Evolutionary conservation across 1,140 invertebrate genomes (phyloP).

Genomic region (Trypoxylus dichotomus): DNA sequence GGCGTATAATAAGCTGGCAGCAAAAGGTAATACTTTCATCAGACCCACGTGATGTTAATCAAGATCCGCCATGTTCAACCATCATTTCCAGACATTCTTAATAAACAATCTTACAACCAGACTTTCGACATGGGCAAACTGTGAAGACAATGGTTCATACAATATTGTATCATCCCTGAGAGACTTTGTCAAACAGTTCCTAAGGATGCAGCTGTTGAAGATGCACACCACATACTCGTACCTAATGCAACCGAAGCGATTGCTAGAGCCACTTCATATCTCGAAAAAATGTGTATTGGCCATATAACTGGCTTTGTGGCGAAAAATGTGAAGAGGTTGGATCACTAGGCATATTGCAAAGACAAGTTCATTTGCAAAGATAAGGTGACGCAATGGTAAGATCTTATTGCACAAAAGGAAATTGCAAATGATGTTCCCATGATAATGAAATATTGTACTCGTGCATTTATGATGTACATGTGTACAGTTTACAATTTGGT

Average conservation of each 20-base stretch:
- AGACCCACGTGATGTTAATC: conserved; percentile 35
- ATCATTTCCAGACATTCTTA: too few species aligned
- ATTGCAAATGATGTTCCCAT: not conserved
- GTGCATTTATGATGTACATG: not conserved
- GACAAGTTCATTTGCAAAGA: not conserved
- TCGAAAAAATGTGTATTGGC: not conserved
- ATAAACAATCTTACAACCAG: too few species aligned
- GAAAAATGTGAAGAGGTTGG: not conserved
- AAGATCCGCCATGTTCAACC: too few species aligned
- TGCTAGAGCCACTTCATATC: not conserved
- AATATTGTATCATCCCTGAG: not conserved
- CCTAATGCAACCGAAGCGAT: not conserved
- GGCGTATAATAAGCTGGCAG: not conserved
- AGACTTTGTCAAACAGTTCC: not conserved
- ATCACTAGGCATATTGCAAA: not conserved
- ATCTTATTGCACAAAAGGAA: not conserved
- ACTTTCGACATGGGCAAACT: too few species aligned
- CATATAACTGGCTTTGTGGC: not conserved
- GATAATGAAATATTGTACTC: not conserved
- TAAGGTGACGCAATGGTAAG: not conserved
- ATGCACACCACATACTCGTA: not conserved
- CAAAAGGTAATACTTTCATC: conserved; percentile 23
- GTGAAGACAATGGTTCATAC: conserved; percentile 32
- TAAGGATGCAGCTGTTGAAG: too few species aligned
- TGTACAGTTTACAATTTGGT: not conserved